phyloP scores from a whole-genome alignment of 1,140 invertebrate genomes.

The Papilio aristodemus region DNA sequence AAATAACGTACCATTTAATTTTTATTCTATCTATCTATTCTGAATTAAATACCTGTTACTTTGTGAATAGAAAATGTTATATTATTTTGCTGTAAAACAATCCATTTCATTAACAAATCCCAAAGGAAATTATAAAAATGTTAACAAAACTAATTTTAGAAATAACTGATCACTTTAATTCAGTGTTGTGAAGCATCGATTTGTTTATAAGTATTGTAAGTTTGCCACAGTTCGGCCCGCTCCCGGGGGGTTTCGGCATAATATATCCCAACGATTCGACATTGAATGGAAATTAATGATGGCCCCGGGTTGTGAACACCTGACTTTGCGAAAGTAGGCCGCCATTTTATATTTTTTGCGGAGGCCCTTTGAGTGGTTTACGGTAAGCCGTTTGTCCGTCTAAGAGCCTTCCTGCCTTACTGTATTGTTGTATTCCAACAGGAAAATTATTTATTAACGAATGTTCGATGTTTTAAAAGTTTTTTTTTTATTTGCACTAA shows the following conservation, averaged over 20 bases:
- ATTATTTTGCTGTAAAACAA: background rate
- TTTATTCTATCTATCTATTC: too few relatives aligned
- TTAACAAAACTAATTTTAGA: background rate
- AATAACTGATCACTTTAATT: background rate
- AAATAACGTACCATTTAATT: too few relatives aligned
- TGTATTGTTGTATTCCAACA: conserved; percentile 21
- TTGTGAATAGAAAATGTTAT: background rate
- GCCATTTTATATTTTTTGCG: conserved; percentile 43
- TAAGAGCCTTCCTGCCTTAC: conserved; percentile 26
- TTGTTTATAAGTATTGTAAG: conserved; percentile 11
- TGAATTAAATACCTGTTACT: too few relatives aligned
- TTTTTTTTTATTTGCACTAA: too few relatives aligned
- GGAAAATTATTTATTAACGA: conserved; percentile 16
- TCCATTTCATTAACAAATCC: background rate
- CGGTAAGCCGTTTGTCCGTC: conserved; percentile 28
- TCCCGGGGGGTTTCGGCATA: conserved; percentile 37
- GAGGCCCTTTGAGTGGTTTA: conserved; percentile 39
- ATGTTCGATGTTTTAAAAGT: background rate
- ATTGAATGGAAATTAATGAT: conserved; percentile 66
- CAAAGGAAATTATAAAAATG: background rate
- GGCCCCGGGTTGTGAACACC: conserved; percentile 51
- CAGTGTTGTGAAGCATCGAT: background rate
- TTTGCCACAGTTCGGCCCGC: conserved; percentile 25
- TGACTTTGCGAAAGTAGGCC: conserved; percentile 51
- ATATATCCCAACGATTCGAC: conserved; percentile 54